phyloP scores from a whole-genome alignment of 2,888 invertebrate species.

The Seladonia tumulorum region DNA sequence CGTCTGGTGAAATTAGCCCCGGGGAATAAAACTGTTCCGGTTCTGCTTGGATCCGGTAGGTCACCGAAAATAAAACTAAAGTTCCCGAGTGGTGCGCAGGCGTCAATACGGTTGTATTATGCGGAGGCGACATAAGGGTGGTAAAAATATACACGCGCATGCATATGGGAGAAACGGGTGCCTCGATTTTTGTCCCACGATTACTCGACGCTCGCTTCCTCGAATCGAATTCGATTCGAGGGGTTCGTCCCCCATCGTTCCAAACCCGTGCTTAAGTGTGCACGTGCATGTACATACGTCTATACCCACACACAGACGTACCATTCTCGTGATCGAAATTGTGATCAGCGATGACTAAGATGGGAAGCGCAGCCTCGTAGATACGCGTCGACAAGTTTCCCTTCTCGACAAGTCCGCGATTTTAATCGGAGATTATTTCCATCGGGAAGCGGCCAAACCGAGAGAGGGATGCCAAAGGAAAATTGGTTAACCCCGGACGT shows the following conservation, averaged over 20 bases:
- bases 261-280: background rate
- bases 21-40: slow-evolving; percentile 49
- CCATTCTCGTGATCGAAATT: slow-evolving; percentile 57
- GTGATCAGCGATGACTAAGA: slow-evolving; percentile 52
- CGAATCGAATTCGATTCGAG: slow-evolving; percentile 59
- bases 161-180: slow-evolving; percentile 52
- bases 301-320: background rate
- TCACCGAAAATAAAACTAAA: slow-evolving; percentile 61
- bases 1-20: slow-evolving; percentile 46
- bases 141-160: slow-evolving; percentile 64
- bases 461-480: background rate
- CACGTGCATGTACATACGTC: background rate
- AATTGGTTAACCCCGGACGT: background rate
- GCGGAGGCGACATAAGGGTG: slow-evolving; percentile 63
- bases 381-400: slow-evolving; percentile 19
- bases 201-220: slow-evolving; percentile 65
- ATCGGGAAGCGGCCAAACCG: background rate
- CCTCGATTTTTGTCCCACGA: slow-evolving; percentile 71
- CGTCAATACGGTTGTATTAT: slow-evolving; percentile 58
- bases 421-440: slow-evolving; percentile 24
- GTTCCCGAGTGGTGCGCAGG: slow-evolving; percentile 52
- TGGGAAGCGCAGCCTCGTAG: slow-evolving; percentile 28
- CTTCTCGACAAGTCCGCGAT: slow-evolving; percentile 21
- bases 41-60: slow-evolving; percentile 53
- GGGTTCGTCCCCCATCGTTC: slow-evolving; percentile 64